Conservation (phyloP, 2,113 vertebrate genomes). For the Pithys albifrons region DNA sequence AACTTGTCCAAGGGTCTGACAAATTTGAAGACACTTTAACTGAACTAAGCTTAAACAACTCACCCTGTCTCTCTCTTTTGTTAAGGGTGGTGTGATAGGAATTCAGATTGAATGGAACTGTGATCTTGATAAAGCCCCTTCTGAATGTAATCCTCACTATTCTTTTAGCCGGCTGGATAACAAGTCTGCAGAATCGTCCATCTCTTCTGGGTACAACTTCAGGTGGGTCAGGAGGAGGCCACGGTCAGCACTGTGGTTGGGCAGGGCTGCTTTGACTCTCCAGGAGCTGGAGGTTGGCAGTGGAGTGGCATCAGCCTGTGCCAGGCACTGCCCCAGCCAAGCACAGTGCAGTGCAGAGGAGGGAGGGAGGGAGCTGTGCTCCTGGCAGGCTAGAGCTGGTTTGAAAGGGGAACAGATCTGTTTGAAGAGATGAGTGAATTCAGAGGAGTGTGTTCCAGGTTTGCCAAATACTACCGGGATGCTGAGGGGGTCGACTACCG, state of each 20-base stretch:
- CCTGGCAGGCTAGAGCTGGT: not conserved
- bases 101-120: slow-evolving; percentile 94
- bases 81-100: slow-evolving; percentile 91
- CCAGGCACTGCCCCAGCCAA: not conserved
- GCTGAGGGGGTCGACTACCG: slow-evolving; percentile 79
- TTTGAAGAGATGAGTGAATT: not conserved
- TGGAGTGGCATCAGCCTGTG: not conserved
- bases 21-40: not conserved
- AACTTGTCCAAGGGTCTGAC: not conserved
- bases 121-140: slow-evolving; percentile 88
- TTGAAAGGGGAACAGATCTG: not conserved
- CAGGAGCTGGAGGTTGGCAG: not conserved
- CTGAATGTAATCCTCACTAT: slow-evolving; percentile 88
- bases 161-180: slow-evolving; percentile 90
- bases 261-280: not conserved
- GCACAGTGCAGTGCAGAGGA: not conserved
- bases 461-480: slow-evolving; percentile 88
- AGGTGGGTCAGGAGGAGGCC: slow-evolving; percentile 72
- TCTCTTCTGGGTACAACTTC: slow-evolving; percentile 94
- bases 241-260: fast-evolving
- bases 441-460: slow-evolving; percentile 71
- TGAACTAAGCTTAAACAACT: slow-evolving; percentile 16
- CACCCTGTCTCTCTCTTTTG: slow-evolving; percentile 47
- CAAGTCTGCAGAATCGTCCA: slow-evolving; percentile 71
- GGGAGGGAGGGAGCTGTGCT: not conserved